Conservation (phyloP, 2,797 vertebrate species). For the Gymnodraco acuticeps region DNA sequence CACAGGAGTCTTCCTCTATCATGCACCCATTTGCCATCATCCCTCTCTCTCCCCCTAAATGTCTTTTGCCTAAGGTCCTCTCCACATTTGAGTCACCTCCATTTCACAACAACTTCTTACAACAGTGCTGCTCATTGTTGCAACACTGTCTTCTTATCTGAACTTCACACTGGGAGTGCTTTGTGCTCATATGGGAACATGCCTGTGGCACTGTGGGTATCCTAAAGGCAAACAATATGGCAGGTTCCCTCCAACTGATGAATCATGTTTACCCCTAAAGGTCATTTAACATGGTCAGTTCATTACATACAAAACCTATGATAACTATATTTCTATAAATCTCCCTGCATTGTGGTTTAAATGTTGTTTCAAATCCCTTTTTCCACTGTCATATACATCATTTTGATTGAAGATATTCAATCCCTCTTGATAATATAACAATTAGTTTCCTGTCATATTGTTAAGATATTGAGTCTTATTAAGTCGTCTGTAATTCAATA, state of each 20-base stretch:
- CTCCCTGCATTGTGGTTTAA: neutral
- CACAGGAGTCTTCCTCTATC: neutral
- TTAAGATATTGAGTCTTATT: neutral
- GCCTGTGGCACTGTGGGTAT: neutral
- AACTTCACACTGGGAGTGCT: too few relatives aligned
- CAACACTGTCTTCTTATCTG: neutral
- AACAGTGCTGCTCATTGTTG: neutral
- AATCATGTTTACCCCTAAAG: neutral
- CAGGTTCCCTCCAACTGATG: neutral
- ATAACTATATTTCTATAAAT: neutral
- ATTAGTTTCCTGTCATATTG: too few relatives aligned
- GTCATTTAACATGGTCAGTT: neutral
- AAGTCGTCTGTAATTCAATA: neutral
- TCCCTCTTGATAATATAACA: neutral
- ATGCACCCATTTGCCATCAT: neutral
- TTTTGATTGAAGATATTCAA: neutral
- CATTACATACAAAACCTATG: neutral
- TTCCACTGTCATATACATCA: neutral
- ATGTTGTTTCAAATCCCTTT: neutral
- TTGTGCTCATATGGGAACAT: neutral
- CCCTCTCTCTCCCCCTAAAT: neutral
- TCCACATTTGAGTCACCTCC: slow-evolving; percentile 16
- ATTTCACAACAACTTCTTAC: slow-evolving; percentile 13
- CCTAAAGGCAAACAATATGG: neutral
- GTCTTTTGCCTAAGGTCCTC: slow-evolving; percentile 17